These are phyloP conservation scores for Platynereis dumerilii DNA, from an alignment of 2,888 invertebrate species.

Conservation along the genomic window DNA sequence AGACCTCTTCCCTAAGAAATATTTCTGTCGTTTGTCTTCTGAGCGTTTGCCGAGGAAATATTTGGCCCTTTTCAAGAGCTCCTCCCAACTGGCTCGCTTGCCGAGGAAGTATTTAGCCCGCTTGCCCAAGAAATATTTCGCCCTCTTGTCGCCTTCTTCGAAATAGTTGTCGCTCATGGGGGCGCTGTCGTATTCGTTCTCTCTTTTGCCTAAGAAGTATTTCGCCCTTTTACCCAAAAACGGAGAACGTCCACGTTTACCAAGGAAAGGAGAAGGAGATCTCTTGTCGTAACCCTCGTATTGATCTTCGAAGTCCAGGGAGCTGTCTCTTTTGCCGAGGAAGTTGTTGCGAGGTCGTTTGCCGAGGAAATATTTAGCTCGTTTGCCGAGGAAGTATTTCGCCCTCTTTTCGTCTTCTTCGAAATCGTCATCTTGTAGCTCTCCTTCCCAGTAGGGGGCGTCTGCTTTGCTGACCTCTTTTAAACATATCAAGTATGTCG, in stretches of 20 bases:
- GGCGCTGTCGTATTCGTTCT: background rate
- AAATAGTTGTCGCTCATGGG: background rate
- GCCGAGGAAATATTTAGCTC: slow-evolving; percentile 23
- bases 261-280: background rate
- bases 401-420: slow-evolving; percentile 15
- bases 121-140: slow-evolving; percentile 21
- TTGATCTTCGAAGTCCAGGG: background rate
- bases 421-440: background rate
- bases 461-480: too few species aligned
- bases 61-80: slow-evolving; percentile 8
- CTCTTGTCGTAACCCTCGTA: background rate
- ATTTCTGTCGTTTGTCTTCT: slow-evolving; percentile 10
- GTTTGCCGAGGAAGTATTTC: slow-evolving; percentile 21
- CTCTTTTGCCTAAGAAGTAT: slow-evolving; percentile 22
- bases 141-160: slow-evolving; percentile 17
- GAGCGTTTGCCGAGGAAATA: slow-evolving; percentile 22
- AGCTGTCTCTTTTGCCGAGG: background rate
- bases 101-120: slow-evolving; percentile 21
- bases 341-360: slow-evolving; percentile 2
- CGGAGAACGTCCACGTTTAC: background rate
- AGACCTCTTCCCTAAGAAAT: slow-evolving; percentile 15
- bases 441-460: too few species aligned
- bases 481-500: too few species aligned
- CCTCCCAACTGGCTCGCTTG: slow-evolving; percentile 7
- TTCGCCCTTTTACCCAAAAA: slow-evolving; percentile 22